These are phyloP conservation scores for Paracentrotus lividus DNA, from an alignment of 53 echinoderm and acorn worm species.

Conservation along the genomic window DNA sequence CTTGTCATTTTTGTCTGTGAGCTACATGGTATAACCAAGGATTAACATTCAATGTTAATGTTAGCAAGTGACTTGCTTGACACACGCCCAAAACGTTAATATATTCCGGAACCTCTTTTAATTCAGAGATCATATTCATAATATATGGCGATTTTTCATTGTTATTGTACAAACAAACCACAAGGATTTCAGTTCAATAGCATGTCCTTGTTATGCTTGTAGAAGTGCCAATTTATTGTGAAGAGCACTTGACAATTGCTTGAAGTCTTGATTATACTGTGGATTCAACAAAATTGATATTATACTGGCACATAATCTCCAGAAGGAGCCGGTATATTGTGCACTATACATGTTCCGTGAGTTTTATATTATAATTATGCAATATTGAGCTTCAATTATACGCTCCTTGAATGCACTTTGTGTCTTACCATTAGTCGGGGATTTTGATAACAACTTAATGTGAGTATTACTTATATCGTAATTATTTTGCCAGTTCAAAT, in stretches of 20 bases:
- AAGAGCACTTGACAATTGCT: not conserved
- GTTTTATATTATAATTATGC: not conserved
- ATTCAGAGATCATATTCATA: not conserved
- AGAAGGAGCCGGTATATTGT: not conserved
- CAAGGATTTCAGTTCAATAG: not conserved
- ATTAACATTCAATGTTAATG: not conserved
- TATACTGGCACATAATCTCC: not conserved
- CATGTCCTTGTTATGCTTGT: not conserved
- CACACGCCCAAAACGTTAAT: not conserved
- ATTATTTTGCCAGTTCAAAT: too few species aligned
- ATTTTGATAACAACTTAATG: not conserved
- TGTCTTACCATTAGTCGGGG: not conserved
- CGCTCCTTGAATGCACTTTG: not conserved
- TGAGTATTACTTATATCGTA: too few species aligned
- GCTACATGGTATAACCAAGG: not conserved
- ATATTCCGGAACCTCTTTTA: not conserved
- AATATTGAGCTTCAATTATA: not conserved
- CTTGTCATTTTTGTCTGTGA: not conserved
- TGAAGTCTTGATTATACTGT: not conserved
- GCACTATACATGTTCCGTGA: not conserved
- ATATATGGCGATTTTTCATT: not conserved
- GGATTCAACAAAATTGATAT: not conserved
- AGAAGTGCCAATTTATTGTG: not conserved
- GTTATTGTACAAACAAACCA: not conserved
- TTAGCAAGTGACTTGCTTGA: not conserved